Base-by-base conservation (phyloP, 1,140 invertebrate species). In the Hyles euphorbiae region DNA sequence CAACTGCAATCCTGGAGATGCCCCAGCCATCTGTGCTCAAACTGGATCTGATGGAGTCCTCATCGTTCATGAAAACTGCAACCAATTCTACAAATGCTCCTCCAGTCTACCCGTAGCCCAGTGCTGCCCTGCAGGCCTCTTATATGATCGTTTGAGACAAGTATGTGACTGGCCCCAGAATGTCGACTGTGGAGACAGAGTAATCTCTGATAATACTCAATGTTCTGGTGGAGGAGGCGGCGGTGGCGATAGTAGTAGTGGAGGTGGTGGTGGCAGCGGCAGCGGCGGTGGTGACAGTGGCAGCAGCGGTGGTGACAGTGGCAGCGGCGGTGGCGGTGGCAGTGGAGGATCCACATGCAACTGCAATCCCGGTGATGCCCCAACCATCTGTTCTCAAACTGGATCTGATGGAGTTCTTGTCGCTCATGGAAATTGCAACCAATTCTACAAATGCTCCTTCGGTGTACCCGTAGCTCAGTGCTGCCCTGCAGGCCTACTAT, bases 161-260 rank as follows among this genome's bases (percentile, higher is more conserved):
- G 43, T 54, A 46, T 72, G 70, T 52, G 67, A 62, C 67, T 88
- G 92, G 90, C 82, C 92, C 36, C 63, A 90, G 53, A 80, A 89
- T 67, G 91, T 95, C 7, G 45, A 65, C 22, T 72, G 70, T 43
- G 66, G 63, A 10, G 63, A 57, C 9, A 61, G 63, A 52, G 32
- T 60, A 2, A 52, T 57, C 12, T 12, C 43, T 5, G 56, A 56
- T 34, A 51, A 51, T 8, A 56, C 48, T n/a, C 40, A 33, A 2
- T 9, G 36, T 3, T 10, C 56, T 47, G 33, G 12, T 46, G 34
- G 48, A 7, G n/a, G 48, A 32, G 57, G 52, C 7, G 51, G 34
- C 33, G 49, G 47, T 34, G 68, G 56, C 10, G 49, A 33, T 22
- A 54, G 45, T 36, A 53, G 40, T 22, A 50, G 46, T 11, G 51